Conservation (phyloP, 1,140 invertebrate species). For the Saccostrea echinata region DNA sequence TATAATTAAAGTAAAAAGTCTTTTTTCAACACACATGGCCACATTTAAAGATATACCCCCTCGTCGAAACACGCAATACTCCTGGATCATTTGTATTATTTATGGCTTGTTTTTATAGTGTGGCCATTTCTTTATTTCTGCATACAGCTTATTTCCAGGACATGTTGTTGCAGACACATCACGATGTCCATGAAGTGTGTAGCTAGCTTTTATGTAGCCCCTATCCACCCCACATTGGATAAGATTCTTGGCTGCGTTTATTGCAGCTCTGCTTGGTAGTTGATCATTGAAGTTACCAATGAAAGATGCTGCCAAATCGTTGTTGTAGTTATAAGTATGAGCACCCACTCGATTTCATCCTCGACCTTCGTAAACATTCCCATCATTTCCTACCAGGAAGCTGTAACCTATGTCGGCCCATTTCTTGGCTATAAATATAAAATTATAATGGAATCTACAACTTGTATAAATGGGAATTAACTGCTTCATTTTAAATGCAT, state of each 20-base stretch:
- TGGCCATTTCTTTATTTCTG: slow-evolving; percentile 82
- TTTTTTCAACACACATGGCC: too few relatives aligned
- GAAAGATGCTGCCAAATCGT: slow-evolving; percentile 77
- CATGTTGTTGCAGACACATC: slow-evolving; percentile 66
- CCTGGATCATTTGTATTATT: too few relatives aligned
- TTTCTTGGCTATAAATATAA: not conserved
- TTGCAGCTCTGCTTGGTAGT: slow-evolving; percentile 62
- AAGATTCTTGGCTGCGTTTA: slow-evolving; percentile 63
- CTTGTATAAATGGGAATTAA: not conserved
- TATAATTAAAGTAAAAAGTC: too few relatives aligned
- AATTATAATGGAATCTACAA: not conserved
- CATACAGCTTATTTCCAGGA: slow-evolving; percentile 78
- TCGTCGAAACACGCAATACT: too few relatives aligned
- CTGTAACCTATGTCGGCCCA: slow-evolving; percentile 68
- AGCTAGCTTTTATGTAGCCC: slow-evolving; percentile 61
- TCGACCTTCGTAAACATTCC: slow-evolving; percentile 69
- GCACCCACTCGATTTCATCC: slow-evolving; percentile 63
- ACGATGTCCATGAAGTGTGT: slow-evolving; percentile 69
- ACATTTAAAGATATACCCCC: too few relatives aligned
- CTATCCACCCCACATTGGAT: slow-evolving; percentile 66
- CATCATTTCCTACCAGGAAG: slow-evolving; percentile 71
- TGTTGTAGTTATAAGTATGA: slow-evolving; percentile 81
- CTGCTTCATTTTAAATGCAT: too few relatives aligned
- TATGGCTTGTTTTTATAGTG: slow-evolving; percentile 63
- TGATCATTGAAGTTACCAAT: slow-evolving; percentile 82